phyloP scores from a whole-genome alignment of 53 echinoderm and acorn worm species.

The Actinopyga echinites region DNA sequence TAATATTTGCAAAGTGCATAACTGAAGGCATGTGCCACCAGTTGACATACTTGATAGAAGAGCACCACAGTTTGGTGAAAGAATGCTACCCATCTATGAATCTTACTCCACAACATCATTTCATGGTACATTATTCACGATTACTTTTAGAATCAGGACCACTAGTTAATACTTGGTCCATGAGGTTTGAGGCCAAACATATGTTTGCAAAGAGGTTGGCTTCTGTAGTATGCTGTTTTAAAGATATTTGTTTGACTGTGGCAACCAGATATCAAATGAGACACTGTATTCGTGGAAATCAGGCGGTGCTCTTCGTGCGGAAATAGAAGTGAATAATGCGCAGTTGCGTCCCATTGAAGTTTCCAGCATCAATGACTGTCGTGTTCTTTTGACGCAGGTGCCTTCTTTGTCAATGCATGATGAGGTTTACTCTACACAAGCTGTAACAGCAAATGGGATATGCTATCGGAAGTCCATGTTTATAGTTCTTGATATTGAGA shows the following conservation, averaged over 20 bases:
- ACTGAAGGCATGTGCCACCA: conserved; percentile 49
- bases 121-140: conserved; percentile 50
- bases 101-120: conserved; percentile 58
- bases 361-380: conserved; percentile 7
- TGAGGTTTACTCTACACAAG: conserved; percentile 14
- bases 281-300: conserved; percentile 11
- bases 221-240: conserved; percentile 12
- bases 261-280: conserved; percentile 4
- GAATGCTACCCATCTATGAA: conserved; percentile 24
- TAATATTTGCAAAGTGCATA: conserved; percentile 51
- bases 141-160: conserved; percentile 5
- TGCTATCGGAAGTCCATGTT: conserved; percentile 14
- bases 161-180: conserved; percentile 5
- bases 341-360: not conserved
- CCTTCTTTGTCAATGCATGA: conserved; percentile 10
- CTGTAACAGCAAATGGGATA: conserved; percentile 10
- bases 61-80: conserved; percentile 49
- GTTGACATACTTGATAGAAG: conserved; percentile 46
- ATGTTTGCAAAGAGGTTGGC: conserved; percentile 18
- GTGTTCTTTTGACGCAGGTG: not conserved
- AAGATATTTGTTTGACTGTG: conserved; percentile 16
- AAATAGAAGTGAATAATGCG: not conserved
- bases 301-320: not conserved
- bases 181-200: conserved; percentile 8
- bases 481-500: not conserved